Percentiles rank a stretch among this genome's conserved stretches.
Evolutionary conservation across 2,113 vertebrate species (phyloP).

Genomic region (Oncorhynchus tshawytscha): DNA sequence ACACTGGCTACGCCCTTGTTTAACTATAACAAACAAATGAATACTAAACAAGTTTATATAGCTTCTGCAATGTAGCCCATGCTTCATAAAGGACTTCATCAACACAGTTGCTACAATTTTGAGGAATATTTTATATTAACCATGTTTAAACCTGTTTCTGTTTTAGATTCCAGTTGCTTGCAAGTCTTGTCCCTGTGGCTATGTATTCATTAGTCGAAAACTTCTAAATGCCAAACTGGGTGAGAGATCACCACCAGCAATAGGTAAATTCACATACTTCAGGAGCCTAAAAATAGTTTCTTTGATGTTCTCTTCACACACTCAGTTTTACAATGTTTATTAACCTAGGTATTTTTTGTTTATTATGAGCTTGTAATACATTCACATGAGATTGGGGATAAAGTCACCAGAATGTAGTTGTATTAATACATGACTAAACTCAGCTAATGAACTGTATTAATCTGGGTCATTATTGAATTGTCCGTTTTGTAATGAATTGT

Average conservation of each 20-base stretch:
- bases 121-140: neutral
- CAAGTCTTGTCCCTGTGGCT: conserved; percentile 96
- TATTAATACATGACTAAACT: neutral
- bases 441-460: neutral
- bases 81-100: neutral
- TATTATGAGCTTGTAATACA: neutral
- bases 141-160: conserved; percentile 21
- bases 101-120: conserved; percentile 1
- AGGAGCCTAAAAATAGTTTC: neutral
- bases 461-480: neutral
- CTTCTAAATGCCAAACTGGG: conserved; percentile 90
- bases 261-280: conserved; percentile 70
- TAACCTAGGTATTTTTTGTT: neutral
- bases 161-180: conserved; percentile 94
- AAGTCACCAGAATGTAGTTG: too few species aligned
- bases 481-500: neutral
- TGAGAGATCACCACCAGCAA: conserved; percentile 79
- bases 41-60: neutral
- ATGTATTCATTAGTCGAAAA: conserved; percentile 96
- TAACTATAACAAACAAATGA: neutral
- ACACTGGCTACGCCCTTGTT: conserved; percentile 3
- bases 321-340: neutral
- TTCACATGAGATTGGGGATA: neutral
- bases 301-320: neutral
- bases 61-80: neutral